These are phyloP conservation scores for Andinoacara biseriatus DNA, from an alignment of 2,113 vertebrate genomes.

Conservation along the genomic window DNA sequence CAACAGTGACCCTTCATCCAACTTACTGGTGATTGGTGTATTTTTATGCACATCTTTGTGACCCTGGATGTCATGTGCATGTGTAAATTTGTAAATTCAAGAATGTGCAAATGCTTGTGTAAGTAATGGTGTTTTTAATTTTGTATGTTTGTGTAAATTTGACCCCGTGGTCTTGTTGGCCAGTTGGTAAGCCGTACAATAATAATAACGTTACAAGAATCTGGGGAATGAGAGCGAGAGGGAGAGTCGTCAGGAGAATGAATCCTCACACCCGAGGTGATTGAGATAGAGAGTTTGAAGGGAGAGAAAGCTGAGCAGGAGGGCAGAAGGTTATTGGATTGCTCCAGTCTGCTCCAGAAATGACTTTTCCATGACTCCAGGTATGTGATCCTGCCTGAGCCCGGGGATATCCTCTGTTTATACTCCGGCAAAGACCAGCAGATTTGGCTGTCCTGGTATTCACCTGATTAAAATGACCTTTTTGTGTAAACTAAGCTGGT, in stretches of 20 bases:
- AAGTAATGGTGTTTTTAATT: neutral
- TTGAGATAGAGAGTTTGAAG: conserved; percentile 12
- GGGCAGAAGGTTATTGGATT: conserved; percentile 53
- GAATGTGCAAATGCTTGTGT: neutral
- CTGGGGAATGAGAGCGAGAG: neutral
- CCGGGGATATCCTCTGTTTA: conserved; percentile 79
- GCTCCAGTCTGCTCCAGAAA: conserved; percentile 67
- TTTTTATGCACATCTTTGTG: neutral
- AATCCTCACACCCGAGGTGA: conserved; percentile 8
- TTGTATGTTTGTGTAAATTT: neutral
- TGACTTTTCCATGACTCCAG: conserved; percentile 77
- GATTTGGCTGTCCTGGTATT: conserved; percentile 77
- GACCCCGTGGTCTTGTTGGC: neutral
- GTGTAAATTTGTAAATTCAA: neutral
- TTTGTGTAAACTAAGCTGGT: conserved; percentile 76
- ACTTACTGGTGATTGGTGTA: neutral
- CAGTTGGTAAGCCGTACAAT: neutral
- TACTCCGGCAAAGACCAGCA: conserved; percentile 67
- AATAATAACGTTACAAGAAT: conserved; percentile 16
- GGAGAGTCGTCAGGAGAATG: neutral
- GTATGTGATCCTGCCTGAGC: conserved; percentile 74
- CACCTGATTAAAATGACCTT: conserved; percentile 80
- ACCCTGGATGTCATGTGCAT: neutral
- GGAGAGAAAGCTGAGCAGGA: conserved; percentile 16
- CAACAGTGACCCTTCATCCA: neutral